Percentiles rank a stretch among this genome's conserved stretches.
These are phyloP conservation scores for Ceratina australensis DNA, from an alignment of 1,140 invertebrate genomes.

Conservation along the genomic window DNA sequence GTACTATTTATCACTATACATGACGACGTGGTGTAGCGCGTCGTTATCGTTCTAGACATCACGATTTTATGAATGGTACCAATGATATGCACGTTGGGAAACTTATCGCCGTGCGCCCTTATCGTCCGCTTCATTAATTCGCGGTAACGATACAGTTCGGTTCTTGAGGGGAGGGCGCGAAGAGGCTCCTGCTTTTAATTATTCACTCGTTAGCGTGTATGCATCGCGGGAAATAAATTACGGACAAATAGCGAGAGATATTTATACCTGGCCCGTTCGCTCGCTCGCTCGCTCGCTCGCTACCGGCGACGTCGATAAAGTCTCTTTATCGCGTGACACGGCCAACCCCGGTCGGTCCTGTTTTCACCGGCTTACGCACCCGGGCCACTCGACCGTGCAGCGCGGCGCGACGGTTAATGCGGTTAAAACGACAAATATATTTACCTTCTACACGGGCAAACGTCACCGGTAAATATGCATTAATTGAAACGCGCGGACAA, in stretches of 20 bases:
- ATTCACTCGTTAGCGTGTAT: conserved; percentile 26
- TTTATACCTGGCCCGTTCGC: conserved; percentile 18
- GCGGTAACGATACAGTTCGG: conserved; percentile 30
- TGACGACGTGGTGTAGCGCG: conserved; percentile 4
- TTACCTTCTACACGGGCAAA: conserved; percentile 51
- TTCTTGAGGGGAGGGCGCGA: neutral
- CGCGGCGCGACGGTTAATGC: conserved; percentile 8
- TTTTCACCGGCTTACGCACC: conserved; percentile 28
- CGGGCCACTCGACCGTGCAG: conserved; percentile 1
- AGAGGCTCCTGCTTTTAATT: conserved; percentile 17
- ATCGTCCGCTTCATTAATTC: conserved; percentile 39
- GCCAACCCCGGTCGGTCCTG: neutral
- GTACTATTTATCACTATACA: neutral
- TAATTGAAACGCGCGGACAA: conserved; percentile 56
- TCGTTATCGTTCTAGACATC: conserved; percentile 3
- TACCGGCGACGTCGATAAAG: conserved; percentile 11
- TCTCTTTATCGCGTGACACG: conserved; percentile 7
- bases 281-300: too few species aligned
- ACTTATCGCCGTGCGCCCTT: neutral
- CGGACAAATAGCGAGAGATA: conserved; percentile 15
- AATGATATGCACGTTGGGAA: too few species aligned
- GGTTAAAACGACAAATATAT: conserved; percentile 56
- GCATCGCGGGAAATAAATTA: conserved; percentile 34
- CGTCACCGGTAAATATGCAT: conserved; percentile 59
- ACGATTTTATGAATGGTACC: conserved; percentile 3